These are phyloP conservation scores for Ophion ellenae DNA, from an alignment of 2,888 invertebrate species.

Conservation along the genomic window DNA sequence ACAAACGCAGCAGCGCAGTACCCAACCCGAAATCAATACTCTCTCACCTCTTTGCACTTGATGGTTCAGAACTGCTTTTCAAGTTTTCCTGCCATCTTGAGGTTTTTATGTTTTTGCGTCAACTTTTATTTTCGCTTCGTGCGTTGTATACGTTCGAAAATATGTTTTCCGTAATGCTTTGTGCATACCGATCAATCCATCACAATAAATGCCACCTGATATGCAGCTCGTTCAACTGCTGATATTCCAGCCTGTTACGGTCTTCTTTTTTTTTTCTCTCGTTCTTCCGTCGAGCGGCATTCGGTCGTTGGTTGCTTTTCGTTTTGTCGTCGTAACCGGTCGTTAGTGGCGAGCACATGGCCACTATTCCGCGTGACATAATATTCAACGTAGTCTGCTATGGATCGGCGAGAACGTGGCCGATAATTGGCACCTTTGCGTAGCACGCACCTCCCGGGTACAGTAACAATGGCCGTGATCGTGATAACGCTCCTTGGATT, in stretches of 20 bases:
- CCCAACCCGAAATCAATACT: constrained; percentile 60
- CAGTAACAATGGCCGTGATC: constrained; percentile 50
- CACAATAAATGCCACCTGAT: constrained; percentile 46
- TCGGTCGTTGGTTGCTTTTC: constrained; percentile 67
- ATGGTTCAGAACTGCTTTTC: background rate
- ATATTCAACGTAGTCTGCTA: background rate
- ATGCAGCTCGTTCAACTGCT: too few relatives aligned
- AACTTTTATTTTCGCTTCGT: background rate
- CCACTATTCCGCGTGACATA: background rate
- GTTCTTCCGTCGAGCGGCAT: too few relatives aligned
- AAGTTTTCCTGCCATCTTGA: background rate
- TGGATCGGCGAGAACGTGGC: background rate
- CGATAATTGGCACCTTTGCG: constrained; percentile 54
- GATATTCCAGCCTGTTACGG: too few relatives aligned
- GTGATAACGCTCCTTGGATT: constrained; percentile 48
- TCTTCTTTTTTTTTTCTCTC: too few relatives aligned
- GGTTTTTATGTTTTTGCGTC: background rate
- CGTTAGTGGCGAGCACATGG: background rate
- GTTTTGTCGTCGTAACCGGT: background rate
- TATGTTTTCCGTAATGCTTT: background rate
- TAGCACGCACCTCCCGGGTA: constrained; percentile 21
- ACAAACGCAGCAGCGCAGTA: constrained; percentile 41
- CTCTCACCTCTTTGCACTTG: background rate
- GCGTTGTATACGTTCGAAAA: background rate
- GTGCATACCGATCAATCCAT: constrained; percentile 54